These are phyloP conservation scores for Trogon melanurus DNA, from an alignment of 2,113 vertebrate species.

Conservation along the genomic window DNA sequence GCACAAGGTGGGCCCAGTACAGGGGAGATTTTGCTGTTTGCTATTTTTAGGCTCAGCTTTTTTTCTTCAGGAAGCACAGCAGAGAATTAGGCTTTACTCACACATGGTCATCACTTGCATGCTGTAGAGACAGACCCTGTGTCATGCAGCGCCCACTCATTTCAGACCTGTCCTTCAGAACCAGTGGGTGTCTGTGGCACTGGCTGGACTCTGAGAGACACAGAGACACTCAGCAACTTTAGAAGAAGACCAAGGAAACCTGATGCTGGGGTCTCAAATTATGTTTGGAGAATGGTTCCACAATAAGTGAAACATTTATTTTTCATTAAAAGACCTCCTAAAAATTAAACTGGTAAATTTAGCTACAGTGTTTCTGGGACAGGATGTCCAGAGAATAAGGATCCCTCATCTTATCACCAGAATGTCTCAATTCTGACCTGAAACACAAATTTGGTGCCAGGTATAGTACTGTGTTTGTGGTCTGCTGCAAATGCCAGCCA, in stretches of 20 bases:
- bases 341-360: background rate
- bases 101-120: background rate
- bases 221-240: background rate
- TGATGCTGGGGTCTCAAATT: background rate
- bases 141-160: fast-evolving
- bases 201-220: background rate
- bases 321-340: background rate
- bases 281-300: background rate
- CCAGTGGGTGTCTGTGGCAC: fast-evolving
- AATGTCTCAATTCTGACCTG: background rate
- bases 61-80: background rate
- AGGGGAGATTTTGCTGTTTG: background rate
- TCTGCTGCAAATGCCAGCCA: constrained; percentile 13
- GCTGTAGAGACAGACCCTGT: background rate
- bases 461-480: background rate
- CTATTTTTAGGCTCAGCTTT: background rate
- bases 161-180: background rate
- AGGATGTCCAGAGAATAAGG: background rate
- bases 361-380: constrained; percentile 1
- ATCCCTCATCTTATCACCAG: background rate
- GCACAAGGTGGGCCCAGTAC: background rate
- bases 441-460: background rate
- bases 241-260: background rate
- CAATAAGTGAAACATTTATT: background rate
- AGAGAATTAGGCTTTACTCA: background rate